Evolutionary conservation across 2,113 vertebrate species (phyloP).

Genomic region (Nothocercus julius): DNA sequence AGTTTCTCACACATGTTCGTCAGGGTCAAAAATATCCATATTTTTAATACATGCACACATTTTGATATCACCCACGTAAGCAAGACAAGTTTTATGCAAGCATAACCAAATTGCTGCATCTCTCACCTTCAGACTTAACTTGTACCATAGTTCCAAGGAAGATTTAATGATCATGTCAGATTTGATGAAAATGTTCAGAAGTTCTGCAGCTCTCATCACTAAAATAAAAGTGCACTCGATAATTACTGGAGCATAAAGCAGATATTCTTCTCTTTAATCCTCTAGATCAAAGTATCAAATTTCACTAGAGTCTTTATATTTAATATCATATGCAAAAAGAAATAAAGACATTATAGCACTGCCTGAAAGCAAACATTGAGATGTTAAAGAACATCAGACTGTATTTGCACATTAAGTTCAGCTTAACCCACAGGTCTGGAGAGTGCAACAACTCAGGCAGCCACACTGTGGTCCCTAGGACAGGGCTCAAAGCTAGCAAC

Average conservation of each 20-base stretch:
- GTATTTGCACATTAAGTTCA: neutral
- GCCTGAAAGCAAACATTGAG: neutral
- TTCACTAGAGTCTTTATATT: constrained; percentile 43
- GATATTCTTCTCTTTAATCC: constrained; percentile 41
- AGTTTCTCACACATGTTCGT: constrained; percentile 28
- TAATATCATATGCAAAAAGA: neutral
- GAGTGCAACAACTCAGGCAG: neutral
- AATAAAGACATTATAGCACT: neutral
- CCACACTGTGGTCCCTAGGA: neutral
- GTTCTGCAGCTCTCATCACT: constrained; percentile 45
- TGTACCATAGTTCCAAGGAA: neutral
- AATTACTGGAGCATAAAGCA: constrained; percentile 48
- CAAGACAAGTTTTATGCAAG: neutral
- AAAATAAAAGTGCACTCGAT: constrained; percentile 38
- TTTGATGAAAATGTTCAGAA: constrained; percentile 32
- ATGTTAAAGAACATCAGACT: neutral
- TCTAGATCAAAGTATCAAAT: constrained; percentile 43
- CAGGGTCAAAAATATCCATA: constrained; percentile 33
- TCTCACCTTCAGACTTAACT: constrained; percentile 30
- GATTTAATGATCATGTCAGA: constrained; percentile 56
- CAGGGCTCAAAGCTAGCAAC: neutral
- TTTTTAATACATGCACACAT: constrained; percentile 7
- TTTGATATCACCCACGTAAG: constrained; percentile 28
- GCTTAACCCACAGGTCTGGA: neutral
- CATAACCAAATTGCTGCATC: neutral